Base-by-base conservation (phyloP, 37 sponge, comb jelly and placozoan genomes). In the Ephydatia muelleri region DNA sequence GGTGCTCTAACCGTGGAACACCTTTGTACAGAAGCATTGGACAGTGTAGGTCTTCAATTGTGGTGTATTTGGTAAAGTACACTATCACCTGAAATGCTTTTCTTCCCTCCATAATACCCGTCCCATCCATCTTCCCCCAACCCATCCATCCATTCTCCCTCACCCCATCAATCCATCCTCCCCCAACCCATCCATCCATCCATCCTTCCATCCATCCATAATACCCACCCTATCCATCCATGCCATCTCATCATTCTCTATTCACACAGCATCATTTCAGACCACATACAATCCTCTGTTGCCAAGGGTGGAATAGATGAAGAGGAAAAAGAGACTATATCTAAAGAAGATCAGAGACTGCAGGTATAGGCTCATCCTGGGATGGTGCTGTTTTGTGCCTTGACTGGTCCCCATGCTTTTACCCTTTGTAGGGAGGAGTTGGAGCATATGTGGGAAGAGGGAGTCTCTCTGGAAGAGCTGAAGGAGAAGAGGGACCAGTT, bases 1-100 rank as follows among this genome's bases (percentile, higher is more conserved):
- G 48, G 34, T 14, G 28, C 37, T 11, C 70, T 32, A 33, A 38
- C 34, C 8, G 3, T 85, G 30, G 38, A 77, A 6, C 85, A 85
- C 27, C 85, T 85, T 33, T 85, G 85, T 27, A 32, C 69, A n/a
- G 71, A 77, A 40, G 70, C 77, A 19, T 71, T 85, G 40, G 49
- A 78, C 3, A 48, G 49, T 22, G 85, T 85, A 34, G 43, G 85
- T 65, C 14, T 27, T 5, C 64, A 29, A 27, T 35, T n/a, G n/a
- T n/a, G 28, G 27, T 13, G 9, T 5, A 67, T n/a, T 49, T 28
- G 22, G 72, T 28, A n/a, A 28, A 12, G 27, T 11, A 70, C 29
- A 22, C 35, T 8, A 32, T 73, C 5, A 43, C 78, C 11, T 75
- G n/a, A n/a, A n/a, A n/a, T n/a, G n/a, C n/a, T n/a, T n/a, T n/a